Base-by-base conservation (phyloP, 2,797 vertebrate species). In the Lepilemur septentrionalis region DNA sequence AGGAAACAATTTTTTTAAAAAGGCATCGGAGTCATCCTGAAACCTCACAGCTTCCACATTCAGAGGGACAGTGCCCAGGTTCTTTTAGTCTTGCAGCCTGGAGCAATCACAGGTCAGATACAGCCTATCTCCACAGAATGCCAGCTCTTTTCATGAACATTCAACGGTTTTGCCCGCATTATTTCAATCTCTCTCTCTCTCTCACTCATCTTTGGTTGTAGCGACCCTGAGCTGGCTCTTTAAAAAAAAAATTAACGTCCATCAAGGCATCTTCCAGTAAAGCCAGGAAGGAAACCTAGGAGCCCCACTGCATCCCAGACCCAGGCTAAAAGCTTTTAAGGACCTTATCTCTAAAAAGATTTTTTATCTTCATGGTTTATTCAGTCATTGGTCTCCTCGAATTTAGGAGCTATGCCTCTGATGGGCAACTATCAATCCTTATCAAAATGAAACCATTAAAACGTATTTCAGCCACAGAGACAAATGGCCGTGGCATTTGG, bases 321-420 rank as follows among this genome's bases (percentile, higher is more conserved):
- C 25, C 67, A 18, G 32, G 35, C 32, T 7, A 76, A 90, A 96
- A 90, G 87, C 83, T 89, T 95, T 95, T 75, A 92, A 88, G 32
- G 57, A 73, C 38, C 70, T 90, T 46, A 59, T 79, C 55, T 93
- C 67, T 89, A 61, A 7, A 63, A 76, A 48, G n/a, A 89, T 83
- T 52, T 52, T 91, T 93, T 92, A 65, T 93, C 92, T 92, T 86
- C n/a, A 0, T 38, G 61, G 69, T 78, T 93, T 93, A 88, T 94
- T 92, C 84, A 76, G 72, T 89, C 78, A 70, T 11, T 9, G 23
- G 90, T 86, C 73, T 94, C 88, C 89, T 89, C 0, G 2, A 86
- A 93, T 95, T 94, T 92, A 91, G 28, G 69, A 93, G 50, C 79
- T 83, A 5, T 85, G 41, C 55, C 81, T 93, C 76, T 94, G 73